Evolutionary conservation across 2,113 vertebrate genomes (phyloP), one percentile per base, ranked within the genome.

Genomic region (Rhodinocichla rosea): DNA sequence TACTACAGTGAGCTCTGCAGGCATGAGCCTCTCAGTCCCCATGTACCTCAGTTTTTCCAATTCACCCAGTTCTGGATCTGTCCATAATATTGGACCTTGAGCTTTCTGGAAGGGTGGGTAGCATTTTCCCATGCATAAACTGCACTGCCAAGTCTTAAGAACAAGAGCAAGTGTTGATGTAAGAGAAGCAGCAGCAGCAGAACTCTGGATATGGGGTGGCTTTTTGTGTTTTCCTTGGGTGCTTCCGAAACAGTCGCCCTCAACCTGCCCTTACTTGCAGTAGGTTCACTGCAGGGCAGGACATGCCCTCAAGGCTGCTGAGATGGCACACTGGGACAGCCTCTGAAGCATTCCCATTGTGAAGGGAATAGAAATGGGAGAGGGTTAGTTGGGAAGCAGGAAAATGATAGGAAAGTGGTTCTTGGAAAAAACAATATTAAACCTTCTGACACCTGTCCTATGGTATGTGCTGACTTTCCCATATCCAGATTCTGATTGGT

Each of bases 371-470:
- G 68, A 63, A 79, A 35, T 35, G 23, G 42, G 39, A 83, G 11
- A 79, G 13, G 23, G 24, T 59, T 64, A 67, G 26, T 37, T 93
- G 60, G 49, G 55, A 65, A 89, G 44, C 13, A 35, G 39, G 20
- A 32, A 68, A 83, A 87, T 47, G 2, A 18, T 50, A 3, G 24
- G 21, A 65, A 76, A 80, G 42, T 11, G 4, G 7, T 65, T 68
- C 20, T 67, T 77, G 45, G 28, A 21, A 65, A 53, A 69, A 81
- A 21, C 8, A 44, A 1, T 40, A 22, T 62, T 49, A 42, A 69
- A 13, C 39, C 13, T 26, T 42, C 52, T 35, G 28, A 39, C 7
- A 24, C 5, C 2, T 70, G 1, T 63, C 4, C 33, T 55, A 0
- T 56, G 40, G 53, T 65, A 18, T 2, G 2, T 57, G 10, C 8